Base-by-base conservation (phyloP, 2,888 invertebrate species). In the Orchesella flavescens region DNA sequence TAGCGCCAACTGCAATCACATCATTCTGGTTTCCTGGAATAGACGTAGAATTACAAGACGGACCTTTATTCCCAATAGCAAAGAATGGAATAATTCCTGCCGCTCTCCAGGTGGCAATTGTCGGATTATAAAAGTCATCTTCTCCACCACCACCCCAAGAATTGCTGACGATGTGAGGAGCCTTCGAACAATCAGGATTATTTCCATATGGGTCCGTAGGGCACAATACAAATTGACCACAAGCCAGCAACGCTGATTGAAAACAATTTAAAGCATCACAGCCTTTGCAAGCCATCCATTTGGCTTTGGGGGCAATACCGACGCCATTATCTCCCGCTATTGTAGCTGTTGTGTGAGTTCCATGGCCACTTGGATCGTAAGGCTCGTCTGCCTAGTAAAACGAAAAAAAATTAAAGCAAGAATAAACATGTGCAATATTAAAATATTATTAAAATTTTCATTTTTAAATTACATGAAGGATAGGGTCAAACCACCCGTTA, bases 61-160 rank as follows among this genome's bases (percentile, higher is more conserved):
- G 85, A 1, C 85, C 80, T 12, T 55, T 73, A 24, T 85, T 85
- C 13, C 85, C 85, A 17, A 65, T 68, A 0, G 85, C 79, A 49
- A 85, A 85, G 15, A 85, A 68, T n/a, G 85, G 81, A 9, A 80
- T 61, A 13, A 85, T 77, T 4, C 72, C 66, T 65, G 75, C 82
- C 2, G 76, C 61, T 59, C 19, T 49, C 83, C 83, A 83, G 0
- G 80, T 74, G 1, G 43, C 21, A 13, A 86, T 77, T 1, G 81
- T 55, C 1, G 74, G 57, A 3, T 73, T 65, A 55, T 59, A 86
- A 53, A 65, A 75, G 12, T 15, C 43, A 12, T 78, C 73, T 12
- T 68, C 82, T 1, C 78, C 55, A 0, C 68, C 80, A 0, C 81
- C 84, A 15, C 85, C 86, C 86, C 86, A 86, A 9, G 84, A 84